Base-by-base conservation (phyloP, 35 echinoderm and acorn worm genomes). In the Nesometra sesokonis region DNA sequence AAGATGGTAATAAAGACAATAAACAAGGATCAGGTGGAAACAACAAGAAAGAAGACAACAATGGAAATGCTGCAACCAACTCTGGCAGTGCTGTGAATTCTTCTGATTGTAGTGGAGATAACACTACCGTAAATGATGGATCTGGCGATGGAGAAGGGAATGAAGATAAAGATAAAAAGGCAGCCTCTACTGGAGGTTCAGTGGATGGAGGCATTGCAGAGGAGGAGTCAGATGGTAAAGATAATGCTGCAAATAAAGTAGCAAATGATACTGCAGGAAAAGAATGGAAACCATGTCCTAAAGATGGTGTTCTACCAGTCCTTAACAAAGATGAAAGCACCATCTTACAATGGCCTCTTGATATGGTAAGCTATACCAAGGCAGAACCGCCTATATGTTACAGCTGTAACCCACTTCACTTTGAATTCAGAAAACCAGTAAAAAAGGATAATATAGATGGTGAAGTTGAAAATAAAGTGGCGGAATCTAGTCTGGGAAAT, bases 371-470 rank as follows among this genome's bases (percentile, higher is more conserved):
- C 7, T 38, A 83, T 31, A 83, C 81, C 27, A 39, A 34, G 23
- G 37, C 30, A 36, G 34, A 83, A 39, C 81, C 81, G n/a, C 38
- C 81, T 38, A 35, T 83, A 39, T 35, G 34, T 17, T 83, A 36
- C 81, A 83, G 81, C 81, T 83, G 81, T n/a, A 83, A 83, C 30
- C 81, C 81, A 37, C 35, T 83, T 35, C 37, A 83, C 35, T 83
- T 83, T 83, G 35, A 83, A 83, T 83, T 83, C 27, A 83, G 37
- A 38, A 83, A 83, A 39, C 81, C 37, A 5, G 81, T 17, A 39
- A 17, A 19, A 83, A 39, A 35, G 1, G 80, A 81, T 32, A 81
- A 81, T 19, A 34, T 33, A 83, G 35, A 37, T 36, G 52, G 52
- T 67, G 52, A 67, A 67, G 52, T 27, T 2, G 52, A 67, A 67